These are phyloP conservation scores for Parasteatoda lunata DNA, from an alignment of 2,888 invertebrate species.

Conservation along the genomic window DNA sequence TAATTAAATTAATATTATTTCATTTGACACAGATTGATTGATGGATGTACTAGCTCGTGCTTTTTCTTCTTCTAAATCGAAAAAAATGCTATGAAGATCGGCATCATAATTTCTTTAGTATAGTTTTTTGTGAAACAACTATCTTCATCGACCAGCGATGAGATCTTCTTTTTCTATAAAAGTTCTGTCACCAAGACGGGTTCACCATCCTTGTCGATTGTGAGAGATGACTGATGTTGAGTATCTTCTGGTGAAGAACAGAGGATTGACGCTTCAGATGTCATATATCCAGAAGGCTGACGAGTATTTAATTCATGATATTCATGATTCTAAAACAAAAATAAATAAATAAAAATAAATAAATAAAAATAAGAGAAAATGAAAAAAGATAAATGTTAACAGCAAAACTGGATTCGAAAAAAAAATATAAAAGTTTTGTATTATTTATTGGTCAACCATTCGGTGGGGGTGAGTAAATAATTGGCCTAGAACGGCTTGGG, in stretches of 20 bases:
- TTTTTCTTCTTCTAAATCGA: too few species aligned
- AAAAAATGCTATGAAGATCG: too few species aligned
- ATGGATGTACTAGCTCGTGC: too few species aligned
- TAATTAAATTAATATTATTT: too few species aligned
- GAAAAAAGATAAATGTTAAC: not conserved
- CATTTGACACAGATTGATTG: too few species aligned
- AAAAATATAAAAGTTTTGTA: not conserved
- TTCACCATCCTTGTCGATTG: slow-evolving; percentile 64
- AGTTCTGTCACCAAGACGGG: slow-evolving; percentile 64
- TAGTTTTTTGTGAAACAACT: too few species aligned
- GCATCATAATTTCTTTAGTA: too few species aligned
- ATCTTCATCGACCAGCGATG: slow-evolving; percentile 36
- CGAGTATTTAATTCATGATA: slow-evolving; percentile 64
- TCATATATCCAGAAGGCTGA: slow-evolving; percentile 31
- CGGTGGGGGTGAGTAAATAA: not conserved
- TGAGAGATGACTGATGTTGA: slow-evolving; percentile 32
- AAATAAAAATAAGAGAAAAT: not conserved
- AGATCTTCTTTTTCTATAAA: slow-evolving; percentile 9
- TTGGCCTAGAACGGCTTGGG: not conserved
- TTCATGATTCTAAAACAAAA: slow-evolving; percentile 49
- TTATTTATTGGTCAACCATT: not conserved
- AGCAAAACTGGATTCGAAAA: not conserved
- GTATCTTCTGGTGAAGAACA: slow-evolving; percentile 17
- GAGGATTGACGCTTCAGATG: slow-evolving; percentile 1
- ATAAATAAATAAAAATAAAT: not conserved